Percentiles rank a stretch among this genome's conserved stretches.
phyloP scores from a whole-genome alignment of 2,797 vertebrate species.

The Arnoldichthys spilopterus region DNA sequence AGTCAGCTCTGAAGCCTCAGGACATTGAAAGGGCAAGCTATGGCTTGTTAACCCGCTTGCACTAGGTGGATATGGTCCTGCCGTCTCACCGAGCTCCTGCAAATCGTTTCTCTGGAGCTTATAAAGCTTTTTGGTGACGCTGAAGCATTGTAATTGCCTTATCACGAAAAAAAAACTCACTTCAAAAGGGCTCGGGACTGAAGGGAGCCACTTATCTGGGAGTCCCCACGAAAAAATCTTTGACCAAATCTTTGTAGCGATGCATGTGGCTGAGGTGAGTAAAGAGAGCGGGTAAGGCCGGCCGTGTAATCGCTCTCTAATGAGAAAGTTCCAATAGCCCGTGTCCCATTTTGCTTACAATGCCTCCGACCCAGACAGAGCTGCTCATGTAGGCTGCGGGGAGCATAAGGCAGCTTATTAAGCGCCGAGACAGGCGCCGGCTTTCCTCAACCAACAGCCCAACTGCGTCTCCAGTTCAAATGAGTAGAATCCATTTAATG shows the following conservation, averaged over 20 bases:
- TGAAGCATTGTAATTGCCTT: too few relatives aligned
- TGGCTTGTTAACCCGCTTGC: too few relatives aligned
- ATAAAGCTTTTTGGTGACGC: too few relatives aligned
- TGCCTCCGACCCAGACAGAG: not conserved
- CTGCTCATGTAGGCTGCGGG: not conserved
- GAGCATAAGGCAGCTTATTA: not conserved
- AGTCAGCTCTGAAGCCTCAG: too few relatives aligned
- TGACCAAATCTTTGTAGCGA: not conserved
- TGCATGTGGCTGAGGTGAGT: not conserved
- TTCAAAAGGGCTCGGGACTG: too few relatives aligned
- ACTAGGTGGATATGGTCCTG: too few relatives aligned
- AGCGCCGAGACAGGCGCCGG: not conserved
- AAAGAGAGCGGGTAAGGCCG: not conserved
- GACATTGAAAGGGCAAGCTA: too few relatives aligned
- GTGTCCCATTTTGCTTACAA: not conserved
- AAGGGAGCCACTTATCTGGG: too few relatives aligned
- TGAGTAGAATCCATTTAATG: slow-evolving; percentile 27
- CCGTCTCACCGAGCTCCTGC: too few relatives aligned
- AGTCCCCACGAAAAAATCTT: too few relatives aligned
- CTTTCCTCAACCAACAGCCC: not conserved
- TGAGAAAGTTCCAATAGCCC: not conserved
- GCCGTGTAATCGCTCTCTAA: not conserved
- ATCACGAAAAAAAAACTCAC: too few relatives aligned
- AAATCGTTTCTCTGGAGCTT: too few relatives aligned
- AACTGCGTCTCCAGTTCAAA: slow-evolving; percentile 6